phyloP scores from a whole-genome alignment of 2,113 vertebrate species.

The Heliornis fulica region DNA sequence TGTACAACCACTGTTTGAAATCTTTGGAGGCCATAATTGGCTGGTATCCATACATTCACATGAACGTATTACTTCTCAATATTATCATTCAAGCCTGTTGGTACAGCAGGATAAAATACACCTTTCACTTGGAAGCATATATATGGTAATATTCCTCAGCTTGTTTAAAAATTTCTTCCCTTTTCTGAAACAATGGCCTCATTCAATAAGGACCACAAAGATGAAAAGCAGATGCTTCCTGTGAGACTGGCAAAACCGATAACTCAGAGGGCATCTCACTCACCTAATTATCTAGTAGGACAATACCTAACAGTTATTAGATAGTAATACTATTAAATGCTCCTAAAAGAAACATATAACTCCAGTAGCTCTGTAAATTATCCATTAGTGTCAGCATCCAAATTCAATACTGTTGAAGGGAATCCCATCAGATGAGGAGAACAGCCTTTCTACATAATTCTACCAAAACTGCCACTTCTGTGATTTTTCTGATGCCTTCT shows the following conservation, averaged over 20 bases:
- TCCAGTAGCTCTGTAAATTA: not conserved
- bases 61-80: not conserved
- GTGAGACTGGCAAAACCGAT: not conserved
- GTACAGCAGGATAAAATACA: not conserved
- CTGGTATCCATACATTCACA: not conserved
- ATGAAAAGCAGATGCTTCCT: conserved; percentile 10
- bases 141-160: not conserved
- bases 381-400: not conserved
- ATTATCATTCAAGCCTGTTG: not conserved
- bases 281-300: not conserved
- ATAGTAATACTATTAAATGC: conserved; percentile 18
- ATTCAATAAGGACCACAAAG: not conserved
- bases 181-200: not conserved
- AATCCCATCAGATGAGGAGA: not conserved
- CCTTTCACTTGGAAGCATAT: not conserved
- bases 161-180: not conserved
- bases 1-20: not conserved
- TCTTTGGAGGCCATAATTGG: not conserved
- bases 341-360: not conserved
- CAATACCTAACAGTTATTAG: not conserved
- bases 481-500: not conserved
- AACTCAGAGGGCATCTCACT: not conserved
- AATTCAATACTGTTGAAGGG: not conserved
- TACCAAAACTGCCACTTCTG: not conserved
- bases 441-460: not conserved